Conservation (phyloP, 2,888 invertebrate species). For the Muschampia plurimacula region DNA sequence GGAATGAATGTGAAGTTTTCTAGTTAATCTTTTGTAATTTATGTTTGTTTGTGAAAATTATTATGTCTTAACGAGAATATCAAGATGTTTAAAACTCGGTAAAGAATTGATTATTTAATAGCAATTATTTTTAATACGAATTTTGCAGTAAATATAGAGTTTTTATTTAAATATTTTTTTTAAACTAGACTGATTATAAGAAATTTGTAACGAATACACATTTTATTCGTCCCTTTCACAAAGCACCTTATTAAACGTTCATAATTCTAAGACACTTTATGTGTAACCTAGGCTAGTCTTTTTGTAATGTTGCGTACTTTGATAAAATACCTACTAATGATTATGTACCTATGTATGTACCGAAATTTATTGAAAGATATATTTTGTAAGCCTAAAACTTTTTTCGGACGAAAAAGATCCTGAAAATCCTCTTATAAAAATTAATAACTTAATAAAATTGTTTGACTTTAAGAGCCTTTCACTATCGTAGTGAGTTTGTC, state of each 20-base stretch:
- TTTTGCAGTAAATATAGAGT: background rate
- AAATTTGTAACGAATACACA: slow-evolving; percentile 10
- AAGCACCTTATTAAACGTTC: slow-evolving; percentile 27
- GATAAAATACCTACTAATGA: background rate
- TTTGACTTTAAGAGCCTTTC: no score
- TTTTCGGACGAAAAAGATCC: no score
- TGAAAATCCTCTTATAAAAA: no score
- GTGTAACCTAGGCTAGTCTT: slow-evolving; percentile 35
- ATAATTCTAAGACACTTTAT: slow-evolving; percentile 25
- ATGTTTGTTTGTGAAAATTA: slow-evolving; percentile 1
- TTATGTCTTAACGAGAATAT: background rate
- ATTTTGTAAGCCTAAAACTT: background rate
- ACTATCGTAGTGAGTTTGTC: background rate
- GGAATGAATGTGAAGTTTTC: slow-evolving; percentile 1
- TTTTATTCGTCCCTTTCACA: slow-evolving; percentile 26
- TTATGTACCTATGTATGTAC: background rate
- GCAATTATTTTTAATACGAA: background rate
- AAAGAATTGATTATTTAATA: background rate
- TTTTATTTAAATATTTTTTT: background rate
- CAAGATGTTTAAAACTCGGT: background rate
- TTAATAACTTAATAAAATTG: no score
- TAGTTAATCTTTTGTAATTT: slow-evolving; percentile 14
- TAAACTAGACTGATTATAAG: slow-evolving; percentile 28
- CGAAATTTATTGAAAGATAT: background rate
- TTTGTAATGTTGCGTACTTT: slow-evolving; percentile 28